These are phyloP conservation scores for Glaucopsyche alexis DNA, from an alignment of 2,888 invertebrate genomes.

Conservation along the genomic window DNA sequence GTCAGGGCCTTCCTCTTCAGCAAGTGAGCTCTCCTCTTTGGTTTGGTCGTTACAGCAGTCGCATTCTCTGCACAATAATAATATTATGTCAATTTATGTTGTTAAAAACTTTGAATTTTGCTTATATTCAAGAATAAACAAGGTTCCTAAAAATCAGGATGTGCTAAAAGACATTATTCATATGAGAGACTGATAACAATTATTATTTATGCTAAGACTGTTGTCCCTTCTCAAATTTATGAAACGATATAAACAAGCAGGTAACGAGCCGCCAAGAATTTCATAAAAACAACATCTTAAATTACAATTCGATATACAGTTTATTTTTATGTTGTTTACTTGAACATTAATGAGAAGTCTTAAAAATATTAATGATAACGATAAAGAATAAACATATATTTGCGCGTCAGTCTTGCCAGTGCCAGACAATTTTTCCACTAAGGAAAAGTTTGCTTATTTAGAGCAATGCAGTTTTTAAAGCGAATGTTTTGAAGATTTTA, in stretches of 20 bases:
- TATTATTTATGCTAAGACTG: no score
- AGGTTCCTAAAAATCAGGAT: no score
- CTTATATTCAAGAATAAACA: neutral
- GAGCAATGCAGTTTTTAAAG: neutral
- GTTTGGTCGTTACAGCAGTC: slow-evolving; percentile 73
- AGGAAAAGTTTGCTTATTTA: neutral
- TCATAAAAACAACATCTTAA: slow-evolving; percentile 38
- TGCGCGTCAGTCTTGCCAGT: neutral
- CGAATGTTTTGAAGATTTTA: no score
- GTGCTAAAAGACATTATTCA: no score
- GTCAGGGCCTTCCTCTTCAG: slow-evolving; percentile 93
- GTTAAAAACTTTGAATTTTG: neutral
- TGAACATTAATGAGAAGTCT: slow-evolving; percentile 8
- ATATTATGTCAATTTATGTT: slow-evolving; percentile 29
- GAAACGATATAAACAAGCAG: slow-evolving; percentile 24
- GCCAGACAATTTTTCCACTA: neutral
- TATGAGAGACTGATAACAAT: no score
- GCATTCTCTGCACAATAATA: slow-evolving; percentile 62
- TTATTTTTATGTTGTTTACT: slow-evolving; percentile 28
- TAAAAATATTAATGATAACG: neutral
- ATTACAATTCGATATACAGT: slow-evolving; percentile 34
- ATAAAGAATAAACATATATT: neutral
- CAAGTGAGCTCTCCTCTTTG: slow-evolving; percentile 88
- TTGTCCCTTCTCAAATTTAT: no score
- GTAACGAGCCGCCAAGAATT: slow-evolving; percentile 35